Evolutionary conservation across 2,888 invertebrate species (phyloP).

Genomic region (Gasteruption jaculator): DNA sequence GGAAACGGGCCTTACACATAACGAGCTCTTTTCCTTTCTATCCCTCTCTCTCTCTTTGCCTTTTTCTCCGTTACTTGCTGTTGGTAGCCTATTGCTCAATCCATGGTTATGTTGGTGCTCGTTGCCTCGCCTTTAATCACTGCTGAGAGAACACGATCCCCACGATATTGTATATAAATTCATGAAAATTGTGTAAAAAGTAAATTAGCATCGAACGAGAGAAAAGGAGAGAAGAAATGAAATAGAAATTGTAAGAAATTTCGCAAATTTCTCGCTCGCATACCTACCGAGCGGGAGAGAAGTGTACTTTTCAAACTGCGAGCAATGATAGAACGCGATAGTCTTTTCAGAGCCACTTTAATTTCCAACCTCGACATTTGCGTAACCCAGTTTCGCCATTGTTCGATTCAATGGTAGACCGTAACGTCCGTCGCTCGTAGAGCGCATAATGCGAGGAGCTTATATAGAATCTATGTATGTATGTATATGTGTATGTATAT

Average conservation of each 20-base stretch:
- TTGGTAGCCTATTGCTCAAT: conserved; percentile 20
- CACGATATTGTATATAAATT: background rate
- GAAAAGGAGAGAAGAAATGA: conserved; percentile 7
- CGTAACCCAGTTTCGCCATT: conserved; percentile 50
- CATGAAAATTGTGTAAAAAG: too few relatives aligned
- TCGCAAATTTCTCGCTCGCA: background rate
- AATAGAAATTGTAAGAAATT: too few relatives aligned
- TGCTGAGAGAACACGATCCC: background rate
- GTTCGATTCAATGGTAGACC: conserved; percentile 47
- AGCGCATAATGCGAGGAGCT: conserved; percentile 29
- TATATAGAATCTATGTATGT: conserved; percentile 33
- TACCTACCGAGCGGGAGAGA: too few relatives aligned
- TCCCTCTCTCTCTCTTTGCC: conserved; percentile 16
- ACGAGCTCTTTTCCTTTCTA: conserved; percentile 28
- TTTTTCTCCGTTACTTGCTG: conserved; percentile 16
- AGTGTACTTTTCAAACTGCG: too few relatives aligned
- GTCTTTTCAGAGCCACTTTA: conserved; percentile 38
- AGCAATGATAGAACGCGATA: conserved; percentile 6
- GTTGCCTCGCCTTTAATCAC: background rate
- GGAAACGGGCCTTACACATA: conserved; percentile 42
- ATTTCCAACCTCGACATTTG: conserved; percentile 49
- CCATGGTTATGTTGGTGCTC: background rate
- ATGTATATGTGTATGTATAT: conserved; percentile 26
- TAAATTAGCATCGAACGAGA: too few relatives aligned
- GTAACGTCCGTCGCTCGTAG: conserved; percentile 43